Base-by-base conservation (phyloP, 2,888 invertebrate species). In the Glaucopsyche alexis region DNA sequence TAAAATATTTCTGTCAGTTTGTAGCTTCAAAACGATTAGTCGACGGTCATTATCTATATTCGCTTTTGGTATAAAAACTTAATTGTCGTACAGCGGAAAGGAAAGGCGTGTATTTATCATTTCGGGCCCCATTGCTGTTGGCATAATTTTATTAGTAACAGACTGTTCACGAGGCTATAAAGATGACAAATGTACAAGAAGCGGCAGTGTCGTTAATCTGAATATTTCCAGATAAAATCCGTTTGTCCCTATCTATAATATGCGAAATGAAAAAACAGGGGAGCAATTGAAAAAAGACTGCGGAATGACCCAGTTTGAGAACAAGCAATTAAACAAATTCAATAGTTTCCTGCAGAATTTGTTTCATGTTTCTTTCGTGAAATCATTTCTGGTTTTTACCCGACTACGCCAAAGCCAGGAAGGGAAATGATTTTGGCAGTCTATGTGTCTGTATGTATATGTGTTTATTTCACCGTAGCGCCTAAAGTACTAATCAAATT, bases 81-180 rank as follows among this genome's bases (percentile, higher is more conserved):
- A 60, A 60, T 60, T 78, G 71, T 52, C 69, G 69, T 73, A 45
- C 66, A 9, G 66, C 11, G 66, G 69, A 73, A 77, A 76, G 77
- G 75, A 78, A 79, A 78, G 78, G 76, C 75, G 78, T 72, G 79
- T 81, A 80, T 81, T 80, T 81, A 77, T 81, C 80, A 81, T 82
- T 82, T 81, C 80, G 82, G 81, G 79, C 77, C 77, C 78, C 76
- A 83, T 81, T 80, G 81, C 82, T 82, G 80, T 79, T 78, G 76
- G 81, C 81, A 80, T 83, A 84, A 83, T 85, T 85, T 84, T 83
- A 80, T 82, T 80, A 79, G 76, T 74, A 76, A 79, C 80, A 76
- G 78, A 81, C 80, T 81, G 81, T 81, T 67, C 78, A 79, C 77
- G 79, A 77, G 78, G 79, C 83, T 80, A 81, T 84, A 82, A 82